These are phyloP conservation scores for Chaenogobius annularis DNA, from an alignment of 2,113 vertebrate genomes.

Conservation along the genomic window DNA sequence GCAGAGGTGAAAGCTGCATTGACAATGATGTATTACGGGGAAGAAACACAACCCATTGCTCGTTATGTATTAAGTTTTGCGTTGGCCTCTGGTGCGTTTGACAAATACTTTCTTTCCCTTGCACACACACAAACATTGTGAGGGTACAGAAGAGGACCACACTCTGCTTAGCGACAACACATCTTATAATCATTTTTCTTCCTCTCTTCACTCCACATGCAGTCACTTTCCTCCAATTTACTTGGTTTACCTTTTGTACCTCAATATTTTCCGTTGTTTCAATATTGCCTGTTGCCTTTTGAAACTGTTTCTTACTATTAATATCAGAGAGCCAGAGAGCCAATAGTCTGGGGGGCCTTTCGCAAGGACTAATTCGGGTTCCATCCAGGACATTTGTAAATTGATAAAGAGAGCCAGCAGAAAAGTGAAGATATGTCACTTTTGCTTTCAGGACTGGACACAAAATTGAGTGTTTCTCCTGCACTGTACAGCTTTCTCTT, in stretches of 20 bases:
- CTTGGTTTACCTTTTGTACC: too few species aligned
- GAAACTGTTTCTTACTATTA: too few species aligned
- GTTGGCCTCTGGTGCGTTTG: slow-evolving; percentile 45
- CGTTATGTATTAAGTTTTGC: slow-evolving; percentile 66
- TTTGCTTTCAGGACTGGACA: slow-evolving; percentile 69
- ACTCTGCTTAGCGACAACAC: slow-evolving; percentile 12
- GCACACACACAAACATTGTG: slow-evolving; percentile 27
- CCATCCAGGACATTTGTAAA: slow-evolving; percentile 62
- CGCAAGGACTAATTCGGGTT: slow-evolving; percentile 70
- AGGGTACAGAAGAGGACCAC: background rate
- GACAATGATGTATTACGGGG: slow-evolving; percentile 79
- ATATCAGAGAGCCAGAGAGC: slow-evolving; percentile 48
- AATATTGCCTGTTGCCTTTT: too few species aligned
- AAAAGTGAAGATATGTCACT: slow-evolving; percentile 68
- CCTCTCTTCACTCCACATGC: too few species aligned
- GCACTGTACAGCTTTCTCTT: slow-evolving; percentile 34
- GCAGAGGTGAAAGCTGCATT: slow-evolving; percentile 68
- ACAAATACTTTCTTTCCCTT: slow-evolving; percentile 44
- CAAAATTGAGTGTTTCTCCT: slow-evolving; percentile 59
- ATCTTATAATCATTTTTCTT: too few species aligned
- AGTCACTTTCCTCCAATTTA: too few species aligned
- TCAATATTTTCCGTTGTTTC: too few species aligned
- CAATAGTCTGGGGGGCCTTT: slow-evolving; percentile 62
- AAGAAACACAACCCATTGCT: slow-evolving; percentile 58
- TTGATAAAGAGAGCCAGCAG: slow-evolving; percentile 62